Conservation (phyloP, 1,140 invertebrate genomes). For the Tachypleus tridentatus region DNA sequence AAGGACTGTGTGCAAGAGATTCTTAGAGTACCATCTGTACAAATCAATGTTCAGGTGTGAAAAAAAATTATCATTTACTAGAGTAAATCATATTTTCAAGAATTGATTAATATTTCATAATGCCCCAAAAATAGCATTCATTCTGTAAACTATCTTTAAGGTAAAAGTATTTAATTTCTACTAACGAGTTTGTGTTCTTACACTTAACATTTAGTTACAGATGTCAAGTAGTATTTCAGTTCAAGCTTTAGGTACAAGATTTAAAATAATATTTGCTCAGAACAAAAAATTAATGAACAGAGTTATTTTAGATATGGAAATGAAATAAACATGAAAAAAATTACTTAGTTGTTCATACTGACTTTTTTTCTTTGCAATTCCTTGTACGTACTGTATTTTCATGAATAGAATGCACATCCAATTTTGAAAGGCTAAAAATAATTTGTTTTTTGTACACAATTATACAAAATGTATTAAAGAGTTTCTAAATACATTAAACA, state of each 20-base stretch:
- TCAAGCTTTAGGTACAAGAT: not conserved
- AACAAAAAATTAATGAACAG: too few relatives aligned
- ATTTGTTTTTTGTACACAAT: too few relatives aligned
- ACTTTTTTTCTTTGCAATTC: too few relatives aligned
- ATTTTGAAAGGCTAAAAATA: too few relatives aligned
- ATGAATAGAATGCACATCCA: too few relatives aligned
- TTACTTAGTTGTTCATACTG: too few relatives aligned
- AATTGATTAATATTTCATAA: slow-evolving; percentile 9
- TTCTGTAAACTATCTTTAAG: not conserved
- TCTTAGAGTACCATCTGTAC: slow-evolving; percentile 34
- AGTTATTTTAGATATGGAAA: too few relatives aligned
- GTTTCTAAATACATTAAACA: too few relatives aligned
- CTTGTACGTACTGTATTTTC: too few relatives aligned
- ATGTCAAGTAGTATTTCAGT: slow-evolving; percentile 3
- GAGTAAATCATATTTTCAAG: slow-evolving; percentile 6
- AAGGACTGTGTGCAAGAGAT: slow-evolving; percentile 41
- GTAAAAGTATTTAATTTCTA: not conserved
- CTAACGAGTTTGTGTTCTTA: not conserved
- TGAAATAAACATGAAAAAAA: too few relatives aligned
- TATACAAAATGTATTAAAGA: too few relatives aligned
- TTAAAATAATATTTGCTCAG: too few relatives aligned
- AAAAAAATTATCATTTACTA: slow-evolving; percentile 10
- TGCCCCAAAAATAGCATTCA: slow-evolving; percentile 30
- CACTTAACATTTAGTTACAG: not conserved
- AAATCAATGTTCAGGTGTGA: slow-evolving; percentile 38